Conservation (phyloP, 1,140 invertebrate genomes). For the Leptopilina boulardi region DNA sequence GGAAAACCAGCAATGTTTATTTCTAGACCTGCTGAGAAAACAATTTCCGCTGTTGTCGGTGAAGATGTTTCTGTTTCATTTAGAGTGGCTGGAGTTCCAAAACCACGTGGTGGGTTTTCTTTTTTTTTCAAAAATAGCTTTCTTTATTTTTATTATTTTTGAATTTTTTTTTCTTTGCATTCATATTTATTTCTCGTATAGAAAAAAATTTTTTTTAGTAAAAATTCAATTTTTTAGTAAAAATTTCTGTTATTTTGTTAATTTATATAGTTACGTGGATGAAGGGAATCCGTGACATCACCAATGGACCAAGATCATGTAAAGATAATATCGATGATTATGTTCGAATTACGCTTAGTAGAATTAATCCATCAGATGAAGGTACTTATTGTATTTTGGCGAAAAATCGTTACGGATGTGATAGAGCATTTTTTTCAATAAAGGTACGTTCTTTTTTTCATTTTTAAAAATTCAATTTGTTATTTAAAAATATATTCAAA, state of each 20-base stretch:
- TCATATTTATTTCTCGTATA: no score
- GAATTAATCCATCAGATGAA: constrained; percentile 89
- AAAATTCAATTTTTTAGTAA: no score
- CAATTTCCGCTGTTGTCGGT: constrained; percentile 83
- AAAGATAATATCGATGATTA: constrained; percentile 91
- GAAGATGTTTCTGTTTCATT: constrained; percentile 90
- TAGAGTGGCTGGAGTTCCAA: constrained; percentile 86
- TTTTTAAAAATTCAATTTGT: neutral
- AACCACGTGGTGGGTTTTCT: constrained; percentile 84
- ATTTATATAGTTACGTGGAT: constrained; percentile 84
- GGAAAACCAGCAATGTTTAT: constrained; percentile 87
- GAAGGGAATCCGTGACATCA: constrained; percentile 90
- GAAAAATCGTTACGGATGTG: constrained; percentile 92
- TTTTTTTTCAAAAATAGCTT: neutral
- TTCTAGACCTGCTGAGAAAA: constrained; percentile 83
- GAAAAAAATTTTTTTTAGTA: no score
- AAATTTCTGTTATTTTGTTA: no score
- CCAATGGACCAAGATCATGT: constrained; percentile 84
- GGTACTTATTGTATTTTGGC: constrained; percentile 96
- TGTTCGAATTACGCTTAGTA: constrained; percentile 90
- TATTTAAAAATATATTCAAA: neutral
- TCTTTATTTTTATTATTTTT: neutral
- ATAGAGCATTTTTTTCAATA: constrained; percentile 89
- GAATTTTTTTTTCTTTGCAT: neutral
- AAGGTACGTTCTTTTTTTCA: constrained; percentile 76